Base-by-base conservation (phyloP, 2,113 vertebrate species). In the Coptodon bakossiorum region DNA sequence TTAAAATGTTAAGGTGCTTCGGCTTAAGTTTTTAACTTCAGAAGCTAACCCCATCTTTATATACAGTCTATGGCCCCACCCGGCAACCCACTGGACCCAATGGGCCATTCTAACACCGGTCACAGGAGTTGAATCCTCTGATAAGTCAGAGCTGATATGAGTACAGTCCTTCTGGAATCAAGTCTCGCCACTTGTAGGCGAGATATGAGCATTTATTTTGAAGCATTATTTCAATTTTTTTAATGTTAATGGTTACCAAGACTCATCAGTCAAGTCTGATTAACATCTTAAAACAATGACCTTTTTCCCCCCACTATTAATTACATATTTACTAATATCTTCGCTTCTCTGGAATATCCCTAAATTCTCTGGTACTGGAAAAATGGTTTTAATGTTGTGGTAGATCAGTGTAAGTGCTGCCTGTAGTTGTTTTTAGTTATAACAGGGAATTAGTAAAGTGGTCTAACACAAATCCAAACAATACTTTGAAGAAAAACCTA, bases 301-400 rank as follows among this genome's bases (percentile, higher is more conserved):
- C 3, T 12, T 12, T 43, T 13, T 5, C 0, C 24, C 12, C 22
- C 24, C 22, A 13, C 12, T 27, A 13, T 14, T 14, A 57, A 57
- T 14, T 27, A 57, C 54, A 57, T 12, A 27, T 27, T 57, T 24
- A 7, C 0, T 24, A 56, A 12, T 56, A 12, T 56, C 10, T 24
- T 56, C 4, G 2, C 54, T 56, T 3, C n/a, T 6, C 22, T 56
- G 53, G 53, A 56, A 12, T 56, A 12, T 56, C 22, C 53, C 10
- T 24, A 13, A 56, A 24, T 56, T 56, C 54, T 56, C 2, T 13
- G 53, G 24, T 29, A 16, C 12, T 5, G 7, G 57, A 31, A 16
- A 31, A 31, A 61, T 9, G 27, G 27, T 31, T 31, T 61, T 31
- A 31, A 16, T 34, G 0, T 63, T 34, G 16, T 63, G 59, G 59